Evolutionary conservation across 2,888 invertebrate species (phyloP).

Genomic region (Eristalinus aeneus): DNA sequence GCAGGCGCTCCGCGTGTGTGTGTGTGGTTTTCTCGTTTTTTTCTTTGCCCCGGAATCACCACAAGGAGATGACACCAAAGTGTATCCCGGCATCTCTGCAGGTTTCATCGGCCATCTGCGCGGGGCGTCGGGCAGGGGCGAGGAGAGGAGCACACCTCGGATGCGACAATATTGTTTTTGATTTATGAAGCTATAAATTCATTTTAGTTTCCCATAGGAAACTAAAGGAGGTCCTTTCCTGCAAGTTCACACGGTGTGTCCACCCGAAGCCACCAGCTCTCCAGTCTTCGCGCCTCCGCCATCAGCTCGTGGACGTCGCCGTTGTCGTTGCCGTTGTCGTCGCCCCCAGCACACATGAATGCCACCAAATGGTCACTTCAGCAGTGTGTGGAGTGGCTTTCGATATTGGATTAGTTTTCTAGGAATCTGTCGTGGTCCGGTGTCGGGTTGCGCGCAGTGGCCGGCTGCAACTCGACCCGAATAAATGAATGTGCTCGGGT

Average conservation of each 20-base stretch:
- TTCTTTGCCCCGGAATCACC: slow-evolving; percentile 20
- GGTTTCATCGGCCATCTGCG: slow-evolving; percentile 19
- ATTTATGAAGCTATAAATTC: slow-evolving; percentile 78
- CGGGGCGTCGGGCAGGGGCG: background rate
- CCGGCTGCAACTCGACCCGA: slow-evolving; percentile 54
- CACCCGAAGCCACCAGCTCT: background rate
- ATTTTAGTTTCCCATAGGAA: slow-evolving; percentile 74
- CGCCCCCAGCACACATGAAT: slow-evolving; percentile 43
- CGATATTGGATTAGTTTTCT: slow-evolving; percentile 67
- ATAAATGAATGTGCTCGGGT: slow-evolving; percentile 45
- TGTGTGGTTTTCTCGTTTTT: background rate
- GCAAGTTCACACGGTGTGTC: slow-evolving; percentile 56
- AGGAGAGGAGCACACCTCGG: slow-evolving; percentile 57
- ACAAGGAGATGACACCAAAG: slow-evolving; percentile 50
- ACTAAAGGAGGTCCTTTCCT: slow-evolving; percentile 23
- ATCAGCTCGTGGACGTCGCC: background rate
- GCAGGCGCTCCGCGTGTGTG: slow-evolving; percentile 7
- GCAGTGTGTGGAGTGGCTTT: slow-evolving; percentile 57
- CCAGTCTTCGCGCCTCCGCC: background rate
- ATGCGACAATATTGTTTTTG: slow-evolving; percentile 78
- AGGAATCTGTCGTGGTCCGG: slow-evolving; percentile 35
- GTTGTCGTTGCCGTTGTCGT: background rate
- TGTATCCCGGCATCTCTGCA: slow-evolving; percentile 26
- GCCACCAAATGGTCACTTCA: slow-evolving; percentile 65
- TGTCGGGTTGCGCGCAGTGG: slow-evolving; percentile 48